Percentiles rank a stretch among this genome's conserved stretches.
Evolutionary conservation across 2,113 vertebrate species (phyloP).

Genomic region (Salvator merianae): DNA sequence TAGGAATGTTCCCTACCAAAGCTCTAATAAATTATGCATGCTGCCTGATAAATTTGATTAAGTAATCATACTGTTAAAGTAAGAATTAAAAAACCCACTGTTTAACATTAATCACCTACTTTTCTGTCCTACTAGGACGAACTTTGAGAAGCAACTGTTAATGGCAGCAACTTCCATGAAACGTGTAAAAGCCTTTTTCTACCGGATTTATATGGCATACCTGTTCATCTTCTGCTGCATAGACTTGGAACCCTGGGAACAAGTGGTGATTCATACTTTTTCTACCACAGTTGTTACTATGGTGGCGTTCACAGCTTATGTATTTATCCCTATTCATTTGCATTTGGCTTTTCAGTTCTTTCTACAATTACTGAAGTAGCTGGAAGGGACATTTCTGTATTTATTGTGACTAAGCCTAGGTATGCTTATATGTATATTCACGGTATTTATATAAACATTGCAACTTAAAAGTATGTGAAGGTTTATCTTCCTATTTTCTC

Average conservation of each 20-base stretch:
- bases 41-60: neutral
- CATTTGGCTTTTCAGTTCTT: neutral
- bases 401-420: neutral
- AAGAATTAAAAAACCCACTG: neutral
- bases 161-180: neutral
- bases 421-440: neutral
- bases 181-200: neutral
- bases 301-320: conserved; percentile 4
- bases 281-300: neutral
- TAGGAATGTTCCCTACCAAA: too few relatives aligned
- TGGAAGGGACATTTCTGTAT: neutral
- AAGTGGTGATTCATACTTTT: neutral
- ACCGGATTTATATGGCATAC: conserved; percentile 11
- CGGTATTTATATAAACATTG: neutral
- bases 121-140: conserved; percentile 12
- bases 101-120: neutral
- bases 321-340: conserved; percentile 9
- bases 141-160: conserved; percentile 16
- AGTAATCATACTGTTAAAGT: neutral
- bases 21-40: neutral
- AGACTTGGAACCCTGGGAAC: conserved; percentile 13
- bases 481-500: neutral
- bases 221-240: neutral
- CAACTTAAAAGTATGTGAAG: neutral
- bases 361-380: conserved; percentile 5